These are phyloP conservation scores for Pheosia tremula DNA, from an alignment of 2,888 invertebrate species.

Conservation along the genomic window DNA sequence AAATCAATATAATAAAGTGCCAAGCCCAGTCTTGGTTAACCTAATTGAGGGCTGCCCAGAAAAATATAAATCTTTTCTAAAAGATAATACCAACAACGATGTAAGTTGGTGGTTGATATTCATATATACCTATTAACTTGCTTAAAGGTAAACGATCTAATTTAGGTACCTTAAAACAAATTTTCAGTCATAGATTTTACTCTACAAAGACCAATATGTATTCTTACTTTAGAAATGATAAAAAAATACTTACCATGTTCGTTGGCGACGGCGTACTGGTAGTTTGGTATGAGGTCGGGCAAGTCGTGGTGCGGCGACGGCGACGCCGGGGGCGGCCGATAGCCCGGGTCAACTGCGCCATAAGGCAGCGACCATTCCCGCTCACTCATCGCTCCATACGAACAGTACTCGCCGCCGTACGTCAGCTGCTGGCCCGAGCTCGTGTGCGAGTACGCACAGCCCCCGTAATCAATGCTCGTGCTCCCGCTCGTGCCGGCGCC, in stretches of 20 bases:
- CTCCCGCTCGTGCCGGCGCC: conserved; percentile 83
- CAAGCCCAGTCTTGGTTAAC: no score
- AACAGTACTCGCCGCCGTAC: conserved; percentile 77
- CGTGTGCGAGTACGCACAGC: conserved; percentile 93
- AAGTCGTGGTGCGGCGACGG: conserved; percentile 70
- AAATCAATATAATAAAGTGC: no score
- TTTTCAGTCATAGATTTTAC: no score
- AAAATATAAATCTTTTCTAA: no score
- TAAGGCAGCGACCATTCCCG: conserved; percentile 76
- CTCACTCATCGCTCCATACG: conserved; percentile 71
- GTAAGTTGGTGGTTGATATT: no score
- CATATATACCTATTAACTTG: no score
- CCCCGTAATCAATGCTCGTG: conserved; percentile 85
- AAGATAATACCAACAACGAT: no score
- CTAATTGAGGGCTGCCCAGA: no score
- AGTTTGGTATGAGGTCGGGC: conserved; percentile 76
- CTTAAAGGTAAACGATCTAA: no score
- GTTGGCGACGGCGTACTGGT: conserved; percentile 76
- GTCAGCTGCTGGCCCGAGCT: conserved; percentile 88
- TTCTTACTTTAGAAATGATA: no score
- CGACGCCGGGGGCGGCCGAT: conserved; percentile 62
- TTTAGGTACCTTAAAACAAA: no score
- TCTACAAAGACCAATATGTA: no score
- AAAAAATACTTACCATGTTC: conserved; percentile 71
- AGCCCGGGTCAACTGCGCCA: conserved; percentile 63